phyloP scores from a whole-genome alignment of 1,140 invertebrate genomes.

The Littorina saxatilis region DNA sequence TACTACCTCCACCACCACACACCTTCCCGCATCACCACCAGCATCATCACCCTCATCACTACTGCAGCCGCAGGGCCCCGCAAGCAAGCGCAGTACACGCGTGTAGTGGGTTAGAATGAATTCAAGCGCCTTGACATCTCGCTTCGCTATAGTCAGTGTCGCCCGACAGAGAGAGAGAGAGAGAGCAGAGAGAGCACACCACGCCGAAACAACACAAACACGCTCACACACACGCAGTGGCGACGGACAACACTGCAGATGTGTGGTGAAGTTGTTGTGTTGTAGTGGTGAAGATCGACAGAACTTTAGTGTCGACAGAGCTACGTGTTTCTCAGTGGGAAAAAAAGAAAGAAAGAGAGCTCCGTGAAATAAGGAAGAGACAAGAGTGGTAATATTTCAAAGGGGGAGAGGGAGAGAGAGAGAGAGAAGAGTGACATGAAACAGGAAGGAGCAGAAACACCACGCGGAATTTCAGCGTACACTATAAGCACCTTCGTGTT shows the following conservation, averaged over 20 bases:
- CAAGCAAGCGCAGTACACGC: no score
- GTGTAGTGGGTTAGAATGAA: no score
- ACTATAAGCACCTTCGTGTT: no score
- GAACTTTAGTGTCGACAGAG: not conserved
- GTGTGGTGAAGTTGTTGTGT: no score
- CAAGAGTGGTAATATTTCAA: not conserved
- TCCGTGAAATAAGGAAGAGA: not conserved
- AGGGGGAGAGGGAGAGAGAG: slow-evolving; percentile 9
- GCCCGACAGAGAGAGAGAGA: not conserved
- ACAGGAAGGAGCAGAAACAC: not conserved
- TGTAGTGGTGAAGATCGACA: not conserved
- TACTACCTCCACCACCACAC: no score
- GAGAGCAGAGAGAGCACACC: not conserved
- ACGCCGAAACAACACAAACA: not conserved
- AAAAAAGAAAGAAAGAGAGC: not conserved
- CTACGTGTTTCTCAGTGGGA: no score
- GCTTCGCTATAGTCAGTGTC: no score
- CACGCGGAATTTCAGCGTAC: not conserved
- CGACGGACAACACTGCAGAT: not conserved
- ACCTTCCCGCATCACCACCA: no score
- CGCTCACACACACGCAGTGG: not conserved
- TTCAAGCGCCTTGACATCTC: no score
- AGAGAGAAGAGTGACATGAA: not conserved
- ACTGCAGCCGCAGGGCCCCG: no score
- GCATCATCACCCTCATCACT: no score